Base-by-base conservation (phyloP, 2,113 vertebrate genomes). In the Oreochromis aureus region DNA sequence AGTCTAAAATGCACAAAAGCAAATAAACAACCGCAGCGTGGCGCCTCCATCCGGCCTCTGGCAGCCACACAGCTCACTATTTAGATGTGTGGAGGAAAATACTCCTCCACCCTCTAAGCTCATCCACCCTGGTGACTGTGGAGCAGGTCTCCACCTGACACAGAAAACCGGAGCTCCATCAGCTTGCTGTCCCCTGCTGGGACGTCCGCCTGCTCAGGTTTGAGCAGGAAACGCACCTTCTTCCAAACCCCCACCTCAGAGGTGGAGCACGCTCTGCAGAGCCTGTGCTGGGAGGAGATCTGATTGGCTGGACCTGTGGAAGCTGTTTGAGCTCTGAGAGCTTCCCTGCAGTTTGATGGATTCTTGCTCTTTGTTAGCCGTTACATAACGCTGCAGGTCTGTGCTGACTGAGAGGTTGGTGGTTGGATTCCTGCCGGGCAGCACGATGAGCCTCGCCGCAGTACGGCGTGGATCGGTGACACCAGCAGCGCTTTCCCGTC, bases 401-500 rank as follows among this genome's bases (percentile, higher is more conserved):
- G 13, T 15, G n/a, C 39, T 44, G n/a, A 71, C 12, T 24, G 39
- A 44, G 39, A 44, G 36, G 66, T 44, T 16, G 39, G 39, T 1
- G 39, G 66, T 71, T 71, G 32, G 36, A 44, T 6, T 71, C 39
- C n/a, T 71, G 63, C 11, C n/a, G n/a, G 61, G 3, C 63, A 1
- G 63, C 6, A 0, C 11, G 6, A 69, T 0, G 10, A 69, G n/a
- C 36, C n/a, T 24, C 12, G 3, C 34, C 1, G 34, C 3, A 3
- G 22, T 44, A 15, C 1, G 19, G 39, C n/a, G 6, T 71, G 66
- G 7, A 4, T 71, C n/a, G 2, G 39, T 15, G 39, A 44, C 18
- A 3, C n/a, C 58, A 32, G 58, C 15, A 18, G 27, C 58, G 24
- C 27, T 32, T 61, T 61, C 58, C 58, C 2, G 5, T 44, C n/a